These are phyloP conservation scores for Spisula subtruncata DNA, from an alignment of 2,888 invertebrate genomes.

Conservation along the genomic window DNA sequence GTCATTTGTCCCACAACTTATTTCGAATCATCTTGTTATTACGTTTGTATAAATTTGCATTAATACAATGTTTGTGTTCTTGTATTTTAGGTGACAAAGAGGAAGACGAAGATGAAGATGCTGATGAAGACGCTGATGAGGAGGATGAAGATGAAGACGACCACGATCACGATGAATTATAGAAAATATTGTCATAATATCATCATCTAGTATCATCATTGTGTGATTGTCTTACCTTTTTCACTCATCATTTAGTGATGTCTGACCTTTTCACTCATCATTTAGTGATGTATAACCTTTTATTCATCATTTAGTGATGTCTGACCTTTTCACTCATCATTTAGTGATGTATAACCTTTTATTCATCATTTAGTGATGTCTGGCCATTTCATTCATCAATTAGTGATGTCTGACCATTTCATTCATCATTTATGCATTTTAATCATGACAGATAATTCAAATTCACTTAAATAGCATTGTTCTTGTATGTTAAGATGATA, in stretches of 20 bases:
- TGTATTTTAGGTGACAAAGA: constrained; percentile 81
- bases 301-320: too few relatives aligned
- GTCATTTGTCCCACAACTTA: too few relatives aligned
- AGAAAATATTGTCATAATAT: constrained; percentile 28
- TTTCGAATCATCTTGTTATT: too few relatives aligned
- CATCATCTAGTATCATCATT: constrained; percentile 28
- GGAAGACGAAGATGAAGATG: constrained; percentile 88
- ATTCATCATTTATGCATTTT: neutral
- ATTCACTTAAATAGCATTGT: constrained; percentile 3
- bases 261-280: too few relatives aligned
- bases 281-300: too few relatives aligned
- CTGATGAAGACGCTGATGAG: constrained; percentile 88
- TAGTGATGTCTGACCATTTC: neutral
- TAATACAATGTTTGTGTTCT: neutral
- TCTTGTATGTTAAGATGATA: neutral
- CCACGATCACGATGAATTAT: constrained; percentile 74
- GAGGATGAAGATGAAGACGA: constrained; percentile 88
- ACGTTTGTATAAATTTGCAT: too few relatives aligned
- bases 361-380: too few relatives aligned
- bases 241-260: too few relatives aligned
- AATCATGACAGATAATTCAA: constrained; percentile 11
- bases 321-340: too few relatives aligned
- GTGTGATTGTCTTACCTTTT: neutral
- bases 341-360: neutral
- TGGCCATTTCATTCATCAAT: too few relatives aligned